Base-by-base conservation (phyloP, 2,797 vertebrate genomes). In the Siniperca scherzeri region DNA sequence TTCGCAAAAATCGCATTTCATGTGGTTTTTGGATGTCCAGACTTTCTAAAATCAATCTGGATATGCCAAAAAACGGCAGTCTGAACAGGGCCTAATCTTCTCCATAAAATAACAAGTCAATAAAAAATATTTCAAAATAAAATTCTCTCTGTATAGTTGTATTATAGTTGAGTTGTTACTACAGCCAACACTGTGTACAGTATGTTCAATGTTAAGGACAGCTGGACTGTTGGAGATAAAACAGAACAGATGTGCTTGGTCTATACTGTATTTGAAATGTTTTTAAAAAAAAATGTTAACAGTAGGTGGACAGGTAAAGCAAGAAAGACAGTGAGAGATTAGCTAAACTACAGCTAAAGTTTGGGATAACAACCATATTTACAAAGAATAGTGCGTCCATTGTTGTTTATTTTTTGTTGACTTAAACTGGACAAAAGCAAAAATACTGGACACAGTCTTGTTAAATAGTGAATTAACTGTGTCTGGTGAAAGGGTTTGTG, bases 91-190 rank as follows among this genome's bases (percentile, higher is more conserved):
- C 30, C 30, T 40, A 40, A 40, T 40, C 9, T 40, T 7, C 7
- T 9, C 38, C 38, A 7, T 40, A 40, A 40, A 40, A 40, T 38
- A 64, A 50, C 30, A 44, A 33, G n/a, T 55, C 16, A 50, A 61
- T n/a, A 60, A 19, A 36, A 70, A 70, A 22, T 11, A n/a, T 55
- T 36, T 56, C 50, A 36, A 65, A 64, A 62, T 16, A 71, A 55
- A 70, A 21, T 42, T 56, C 0, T 64, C 3, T 60, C 42, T 30
- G n/a, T 52, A 22, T 12, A 27, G 12, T 22, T 69, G 12, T 33
- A 70, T 27, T 5, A 27, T 5, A 64, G 16, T 27, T 5, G 22
- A 48, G 53, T 9, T 66, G 50, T 56, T n/a, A 25, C n/a, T 5
- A 44, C 12, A 30, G 7, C 3, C 48, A 21, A 22, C 25, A 33